Evolutionary conservation across 2,113 vertebrate species (phyloP).

Genomic region (Toxostoma redivivum): DNA sequence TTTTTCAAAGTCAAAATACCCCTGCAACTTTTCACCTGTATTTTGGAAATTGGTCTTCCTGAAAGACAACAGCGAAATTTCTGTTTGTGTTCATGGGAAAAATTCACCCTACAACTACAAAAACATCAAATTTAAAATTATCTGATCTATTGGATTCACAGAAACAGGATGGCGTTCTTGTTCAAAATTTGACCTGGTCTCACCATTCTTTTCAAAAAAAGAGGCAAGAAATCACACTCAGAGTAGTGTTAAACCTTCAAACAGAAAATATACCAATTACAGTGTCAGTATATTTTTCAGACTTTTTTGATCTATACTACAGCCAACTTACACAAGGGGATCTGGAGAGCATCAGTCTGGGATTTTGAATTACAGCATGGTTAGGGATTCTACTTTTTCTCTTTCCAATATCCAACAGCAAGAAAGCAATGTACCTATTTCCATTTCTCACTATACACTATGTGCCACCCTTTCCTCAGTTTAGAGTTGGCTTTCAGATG

Average conservation of each 20-base stretch:
- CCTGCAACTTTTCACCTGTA: neutral
- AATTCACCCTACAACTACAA: neutral
- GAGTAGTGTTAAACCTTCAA: neutral
- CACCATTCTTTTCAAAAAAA: neutral
- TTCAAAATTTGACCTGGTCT: neutral
- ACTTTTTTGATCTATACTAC: neutral
- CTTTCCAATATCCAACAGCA: neutral
- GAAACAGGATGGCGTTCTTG: accelerated
- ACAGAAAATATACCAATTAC: neutral
- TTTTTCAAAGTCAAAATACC: neutral
- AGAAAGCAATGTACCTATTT: neutral
- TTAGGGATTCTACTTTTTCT: neutral
- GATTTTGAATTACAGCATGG: accelerated
- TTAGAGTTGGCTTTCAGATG: accelerated
- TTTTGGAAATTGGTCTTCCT: neutral
- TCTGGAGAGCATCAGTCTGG: neutral
- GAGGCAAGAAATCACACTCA: neutral
- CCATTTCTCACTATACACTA: neutral
- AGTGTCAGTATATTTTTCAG: neutral
- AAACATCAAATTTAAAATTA: neutral
- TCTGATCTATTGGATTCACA: neutral
- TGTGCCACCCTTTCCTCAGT: accelerated
- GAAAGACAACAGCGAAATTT: neutral
- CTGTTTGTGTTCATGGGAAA: neutral
- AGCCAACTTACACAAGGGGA: neutral